These are phyloP conservation scores for Scalopus aquaticus DNA, from an alignment of 2,113 vertebrate genomes.

Conservation along the genomic window DNA sequence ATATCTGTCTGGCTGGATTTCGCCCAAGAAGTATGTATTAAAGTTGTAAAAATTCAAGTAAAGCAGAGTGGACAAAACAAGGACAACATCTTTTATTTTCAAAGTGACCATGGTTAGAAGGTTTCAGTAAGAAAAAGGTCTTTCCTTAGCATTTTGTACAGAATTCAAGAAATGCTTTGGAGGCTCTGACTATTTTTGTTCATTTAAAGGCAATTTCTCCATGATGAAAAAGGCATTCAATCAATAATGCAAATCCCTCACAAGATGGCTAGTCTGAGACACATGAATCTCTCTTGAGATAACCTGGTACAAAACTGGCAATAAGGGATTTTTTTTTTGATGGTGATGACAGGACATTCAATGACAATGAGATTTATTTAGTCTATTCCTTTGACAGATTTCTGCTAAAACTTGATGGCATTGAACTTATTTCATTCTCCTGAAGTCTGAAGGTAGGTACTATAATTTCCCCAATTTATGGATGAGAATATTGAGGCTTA, in stretches of 20 bases:
- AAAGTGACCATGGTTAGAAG: not conserved
- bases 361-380: not conserved
- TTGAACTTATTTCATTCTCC: not conserved
- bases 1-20: conserved; percentile 84
- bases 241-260: not conserved
- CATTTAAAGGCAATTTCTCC: not conserved
- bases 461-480: not conserved
- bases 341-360: not conserved
- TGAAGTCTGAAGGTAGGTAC: not conserved
- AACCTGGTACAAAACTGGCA: not conserved
- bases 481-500: not conserved
- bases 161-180: not conserved
- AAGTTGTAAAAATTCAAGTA: not conserved
- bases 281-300: not conserved
- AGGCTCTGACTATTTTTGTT: not conserved
- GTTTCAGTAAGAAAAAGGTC: not conserved
- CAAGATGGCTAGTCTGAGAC: not conserved
- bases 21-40: conserved; percentile 50
- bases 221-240: not conserved
- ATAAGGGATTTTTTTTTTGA: not conserved
- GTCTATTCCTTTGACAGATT: not conserved
- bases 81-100: not conserved
- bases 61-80: not conserved
- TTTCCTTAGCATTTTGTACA: not conserved
- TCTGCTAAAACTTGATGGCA: not conserved